Percentiles rank a stretch among this genome's conserved stretches.
Evolutionary conservation across 2,113 vertebrate species (phyloP).

Genomic region (Aleadryas rufinucha): DNA sequence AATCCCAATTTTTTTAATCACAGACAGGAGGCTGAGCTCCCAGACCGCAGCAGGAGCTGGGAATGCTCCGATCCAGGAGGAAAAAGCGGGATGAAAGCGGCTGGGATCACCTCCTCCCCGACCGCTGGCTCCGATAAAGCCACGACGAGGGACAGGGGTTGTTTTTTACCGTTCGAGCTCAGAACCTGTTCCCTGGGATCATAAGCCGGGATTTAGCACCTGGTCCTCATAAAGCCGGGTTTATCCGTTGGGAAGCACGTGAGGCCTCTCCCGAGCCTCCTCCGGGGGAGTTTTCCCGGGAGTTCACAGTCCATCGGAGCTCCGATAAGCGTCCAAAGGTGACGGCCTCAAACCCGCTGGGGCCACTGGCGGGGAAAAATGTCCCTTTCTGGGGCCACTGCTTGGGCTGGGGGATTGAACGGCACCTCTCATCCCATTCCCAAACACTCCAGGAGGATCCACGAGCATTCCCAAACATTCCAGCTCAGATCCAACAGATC

Average conservation of each 20-base stretch:
- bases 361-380: background rate
- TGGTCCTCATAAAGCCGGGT: background rate
- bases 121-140: background rate
- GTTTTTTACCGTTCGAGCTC: background rate
- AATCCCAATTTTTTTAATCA: background rate
- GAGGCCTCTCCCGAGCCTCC: background rate
- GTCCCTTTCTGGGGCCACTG: background rate
- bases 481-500: background rate
- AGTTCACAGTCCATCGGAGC: background rate
- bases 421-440: background rate
- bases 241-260: background rate
- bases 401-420: background rate
- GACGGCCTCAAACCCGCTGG: background rate
- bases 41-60: no score
- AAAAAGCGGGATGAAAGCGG: background rate
- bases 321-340: background rate
- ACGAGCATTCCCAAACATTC: background rate
- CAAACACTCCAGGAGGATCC: background rate
- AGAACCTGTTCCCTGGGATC: background rate
- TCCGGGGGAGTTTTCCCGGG: background rate
- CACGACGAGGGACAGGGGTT: rapidly evolving
- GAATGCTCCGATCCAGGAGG: background rate
- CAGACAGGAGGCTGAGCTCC: background rate
- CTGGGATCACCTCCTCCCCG: background rate
- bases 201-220: background rate